Evolutionary conservation across 2,113 vertebrate genomes (phyloP), one percentile per base, ranked within the genome.

Genomic region (Oncorhynchus tshawytscha): DNA sequence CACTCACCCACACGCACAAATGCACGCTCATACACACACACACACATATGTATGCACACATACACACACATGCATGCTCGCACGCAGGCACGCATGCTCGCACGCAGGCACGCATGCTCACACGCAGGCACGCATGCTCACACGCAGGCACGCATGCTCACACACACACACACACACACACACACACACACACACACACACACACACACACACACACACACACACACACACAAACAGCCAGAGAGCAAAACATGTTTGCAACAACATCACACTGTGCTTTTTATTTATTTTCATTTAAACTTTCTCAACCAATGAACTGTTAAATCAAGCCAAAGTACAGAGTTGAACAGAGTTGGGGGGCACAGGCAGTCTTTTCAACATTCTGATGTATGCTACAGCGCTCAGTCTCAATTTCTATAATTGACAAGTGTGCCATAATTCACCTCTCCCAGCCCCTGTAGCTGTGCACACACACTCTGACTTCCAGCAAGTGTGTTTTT

Each of bases 401-500:
- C 24, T 71, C 39, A 71, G 59, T 67, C 64, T 71, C 69, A 72
- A 67, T 70, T 51, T 78, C 68, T 67, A 75, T 67, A 80, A 76
- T 80, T 75, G 71, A 68, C 74, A 54, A 54, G 64, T 62, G 78
- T 67, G 60, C 31, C 65, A 71, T 75, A 72, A 76, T 57, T 80
- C 64, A 76, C 62, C 54, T 74, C 62, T 72, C 39, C 71, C 65
- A 60, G 27, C 51, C 62, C 60, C 31, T 34, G 12, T 16, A 72
- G 49, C 51, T 29, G 6, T 29, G 74, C 31, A 51, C 7, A 16
- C n/a, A 59, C 31, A 16, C 45, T 49, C 69, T 59, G 70, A 62
- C 75, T 60, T 89, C 71, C 78, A 76, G 90, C 85, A 81, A 78
- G 51, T 54, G 81, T 87, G 77, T 72, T 34, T 81, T 80, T 78